Base-by-base conservation (phyloP, 2,888 invertebrate genomes). In the Temnothorax unifasciatus region DNA sequence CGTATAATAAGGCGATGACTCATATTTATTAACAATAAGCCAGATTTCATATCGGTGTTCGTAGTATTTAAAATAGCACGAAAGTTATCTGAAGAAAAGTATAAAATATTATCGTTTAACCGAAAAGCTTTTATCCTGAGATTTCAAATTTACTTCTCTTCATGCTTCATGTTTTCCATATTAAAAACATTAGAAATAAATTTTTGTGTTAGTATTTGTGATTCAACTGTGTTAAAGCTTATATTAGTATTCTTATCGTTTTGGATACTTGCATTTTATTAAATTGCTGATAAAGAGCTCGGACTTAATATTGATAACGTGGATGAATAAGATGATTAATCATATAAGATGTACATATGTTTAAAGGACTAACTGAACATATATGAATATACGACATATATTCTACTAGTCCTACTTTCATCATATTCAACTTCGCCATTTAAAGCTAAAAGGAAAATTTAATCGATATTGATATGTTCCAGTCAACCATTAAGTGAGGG, bases 161-260 rank as follows among this genome's bases (percentile, higher is more conserved):
- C 13, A 4, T n/a, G 8, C 8, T 69, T 69, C 3, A 25, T 41
- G 15, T 21, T 3, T 69, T 9, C 25, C 44, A 25, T 15, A 6
- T 54, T 21, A 54, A 71, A 52, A 71, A 15, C 8, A 15, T 38
- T 1, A 69, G 15, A 71, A 52, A 21, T 38, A 71, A 71, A 52
- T 8, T 34, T 50, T 50, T 50, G 8, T 50, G 4, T 69, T 11
- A 13, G 11, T 34, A 50, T 50, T 69, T 3, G 18, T 8, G 29
- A 69, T 9, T 69, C 52, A 68, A 68, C 18, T 25, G 5, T 11
- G 18, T 68, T 25, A 69, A 71, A 71, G 4, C 21, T 71, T 54
- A 54, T 6, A 34, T 50, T 69, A 68, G 9, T 47, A 34, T 71
- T 6, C 6, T 34, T 71, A 38, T 54, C 13, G 8, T 71, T 21